Base-by-base conservation (phyloP, 30 jellyfish, hydroid and myxozoan genomes). In the Euphysa ruthae region DNA sequence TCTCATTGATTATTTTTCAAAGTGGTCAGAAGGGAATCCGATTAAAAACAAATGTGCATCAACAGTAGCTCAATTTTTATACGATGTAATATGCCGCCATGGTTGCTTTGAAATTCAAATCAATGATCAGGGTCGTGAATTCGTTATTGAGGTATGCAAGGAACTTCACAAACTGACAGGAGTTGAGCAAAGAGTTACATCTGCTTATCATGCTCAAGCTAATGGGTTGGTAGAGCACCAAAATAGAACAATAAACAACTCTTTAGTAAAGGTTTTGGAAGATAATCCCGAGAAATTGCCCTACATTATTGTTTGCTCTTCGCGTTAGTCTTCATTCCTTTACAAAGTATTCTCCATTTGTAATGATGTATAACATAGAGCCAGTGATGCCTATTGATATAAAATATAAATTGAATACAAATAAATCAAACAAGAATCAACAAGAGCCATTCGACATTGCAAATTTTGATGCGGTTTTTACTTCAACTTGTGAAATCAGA, bases 1-100 rank as follows among this genome's bases (percentile, higher is more conserved):
- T 35, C 49, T 19, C 26, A 46, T 68, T 25, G 80, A 68, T 29
- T 68, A 42, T 30, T 35, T 68, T 68, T 68, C 80, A 49, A 68
- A 68, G 32, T 68, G 80, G 76, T 68, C 77, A 55, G 76, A 43
- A 43, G 80, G 27, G n/a, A 68, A 68, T 28, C 74, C 75, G 25
- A 34, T 50, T 25, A 42, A 35, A 55, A 69, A 38, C 76, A 68
- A 43, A 43, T 43, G 55, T 15, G 75, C 80, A n/a, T 55, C 38
- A n/a, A 68, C 69, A 10, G 66, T 68, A 27, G 80, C 70, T 44
- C 46, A 19, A 20, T 43, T 68, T 68, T 68, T 35, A 69, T 68
- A 50, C 50, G 75, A 68, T 32, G 77, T 63, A 22, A 46, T 46
- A 29, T 46, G 60, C 23, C 60, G 60, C 28, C 10, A 46, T 8